Base-by-base conservation (phyloP, 2,888 invertebrate species). In the Bursaphelenchus okinawaensis region DNA sequence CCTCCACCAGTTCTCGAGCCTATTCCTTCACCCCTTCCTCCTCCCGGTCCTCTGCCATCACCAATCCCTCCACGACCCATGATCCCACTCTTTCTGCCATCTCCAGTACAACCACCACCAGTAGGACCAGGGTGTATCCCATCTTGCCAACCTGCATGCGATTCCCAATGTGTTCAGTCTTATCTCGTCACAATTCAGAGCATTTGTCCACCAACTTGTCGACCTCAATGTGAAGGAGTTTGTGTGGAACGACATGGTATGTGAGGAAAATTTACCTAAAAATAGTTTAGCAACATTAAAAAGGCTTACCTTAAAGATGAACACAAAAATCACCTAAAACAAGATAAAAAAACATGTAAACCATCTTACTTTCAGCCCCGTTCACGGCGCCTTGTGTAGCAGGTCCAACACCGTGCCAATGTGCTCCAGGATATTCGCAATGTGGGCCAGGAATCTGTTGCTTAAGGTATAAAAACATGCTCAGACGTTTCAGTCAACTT, bases 381-480 rank as follows among this genome's bases (percentile, higher is more conserved):
- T 66, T 74, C 19, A 74, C 74, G 23, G 65, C 72, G 4, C 63
- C 70, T 8, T 77, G 77, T 29, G n/a, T 40, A 12, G 12, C 40
- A 3, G 40, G 40, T 40, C 72, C 69, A 16, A 68, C 67, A 28
- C 77, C 77, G 31, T 77, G 77, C 56, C 60, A 66, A 26, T 77
- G 77, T 56, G 69, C 71, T 29, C 77, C 77, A 7, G 77, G 76
- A 61, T 77, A 77, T 61, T 72, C 73, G 22, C 72, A 75, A 65
- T 77, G 77, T 60, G 77, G 71, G 3, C 68, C 70, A 23, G 69
- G 72, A 51, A 71, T 71, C 23, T 77, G 77, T 63, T 77, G 77
- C 62, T 64, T 77, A 26, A 74, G 76, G 31, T 77, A 77, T 64
- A 77, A 75, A 62, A 77, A 76, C 60, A 77, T 77, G 77, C 75